These are phyloP conservation scores for Phyllopteryx taeniolatus DNA, from an alignment of 2,113 vertebrate genomes.

Conservation along the genomic window DNA sequence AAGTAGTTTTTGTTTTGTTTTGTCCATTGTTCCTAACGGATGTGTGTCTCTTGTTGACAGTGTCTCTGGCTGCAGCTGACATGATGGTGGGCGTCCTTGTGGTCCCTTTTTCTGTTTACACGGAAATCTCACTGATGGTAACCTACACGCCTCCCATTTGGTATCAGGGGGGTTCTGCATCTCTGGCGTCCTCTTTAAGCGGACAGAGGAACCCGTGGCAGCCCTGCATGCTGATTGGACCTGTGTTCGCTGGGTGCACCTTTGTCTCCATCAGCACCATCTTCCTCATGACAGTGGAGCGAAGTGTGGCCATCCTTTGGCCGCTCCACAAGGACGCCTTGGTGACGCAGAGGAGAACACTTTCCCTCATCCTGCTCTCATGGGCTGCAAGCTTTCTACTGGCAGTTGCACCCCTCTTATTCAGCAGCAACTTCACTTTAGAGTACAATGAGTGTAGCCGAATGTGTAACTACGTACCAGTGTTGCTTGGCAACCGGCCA, in stretches of 20 bases:
- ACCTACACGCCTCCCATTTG: slow-evolving; percentile 59
- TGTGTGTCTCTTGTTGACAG: slow-evolving; percentile 45
- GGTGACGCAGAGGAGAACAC: slow-evolving; percentile 72
- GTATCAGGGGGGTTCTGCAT: slow-evolving; percentile 55
- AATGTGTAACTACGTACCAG: slow-evolving; percentile 78
- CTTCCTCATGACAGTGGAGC: slow-evolving; percentile 80
- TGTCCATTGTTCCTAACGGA: not conserved
- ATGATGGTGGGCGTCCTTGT: slow-evolving; percentile 78
- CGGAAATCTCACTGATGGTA: slow-evolving; percentile 75
- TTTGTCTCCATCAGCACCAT: slow-evolving; percentile 86
- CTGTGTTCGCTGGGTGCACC: slow-evolving; percentile 80
- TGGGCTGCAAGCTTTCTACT: slow-evolving; percentile 76
- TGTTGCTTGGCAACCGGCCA: slow-evolving; percentile 37
- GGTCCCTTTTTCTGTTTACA: slow-evolving; percentile 80
- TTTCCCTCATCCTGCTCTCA: slow-evolving; percentile 72
- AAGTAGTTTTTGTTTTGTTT: not conserved
- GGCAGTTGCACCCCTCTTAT: slow-evolving; percentile 71
- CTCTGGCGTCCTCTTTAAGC: slow-evolving; percentile 7
- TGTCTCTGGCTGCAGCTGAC: slow-evolving; percentile 79
- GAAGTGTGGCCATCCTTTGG: slow-evolving; percentile 76
- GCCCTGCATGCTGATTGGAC: slow-evolving; percentile 79
- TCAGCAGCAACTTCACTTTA: slow-evolving; percentile 71
- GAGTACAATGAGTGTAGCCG: slow-evolving; percentile 82
- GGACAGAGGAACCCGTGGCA: slow-evolving; percentile 51
- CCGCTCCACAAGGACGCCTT: slow-evolving; percentile 77